These are phyloP conservation scores for Ovis canadensis DNA, from an alignment of 2,113 vertebrate species.

Conservation along the genomic window DNA sequence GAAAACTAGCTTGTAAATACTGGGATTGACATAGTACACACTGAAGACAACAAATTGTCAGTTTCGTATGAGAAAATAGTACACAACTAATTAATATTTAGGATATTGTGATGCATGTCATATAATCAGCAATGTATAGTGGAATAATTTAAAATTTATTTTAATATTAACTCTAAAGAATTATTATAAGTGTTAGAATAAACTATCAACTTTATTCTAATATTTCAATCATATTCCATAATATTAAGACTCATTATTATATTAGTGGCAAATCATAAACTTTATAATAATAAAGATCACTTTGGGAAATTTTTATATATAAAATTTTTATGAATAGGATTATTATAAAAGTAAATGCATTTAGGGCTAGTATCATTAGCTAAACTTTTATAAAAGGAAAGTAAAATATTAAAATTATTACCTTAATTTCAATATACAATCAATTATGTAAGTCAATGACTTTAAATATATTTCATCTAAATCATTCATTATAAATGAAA, in stretches of 20 bases:
- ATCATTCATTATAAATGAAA: background rate
- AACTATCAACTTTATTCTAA: background rate
- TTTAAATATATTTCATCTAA: background rate
- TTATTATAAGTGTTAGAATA: background rate
- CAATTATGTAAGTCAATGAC: slow-evolving; percentile 13
- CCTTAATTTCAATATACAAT: background rate
- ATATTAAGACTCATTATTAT: background rate
- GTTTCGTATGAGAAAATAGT: background rate
- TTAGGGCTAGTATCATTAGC: background rate
- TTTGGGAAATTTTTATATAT: background rate
- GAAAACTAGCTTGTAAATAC: slow-evolving; percentile 1
- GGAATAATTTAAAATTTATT: background rate
- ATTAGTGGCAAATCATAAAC: background rate
- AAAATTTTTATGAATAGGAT: background rate
- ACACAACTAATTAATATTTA: slow-evolving; percentile 1
- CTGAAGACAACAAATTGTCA: slow-evolving; percentile 29
- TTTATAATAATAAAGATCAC: background rate
- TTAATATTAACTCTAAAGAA: background rate
- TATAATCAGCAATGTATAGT: background rate
- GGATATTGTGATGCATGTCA: background rate
- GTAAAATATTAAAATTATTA: slow-evolving; percentile 7
- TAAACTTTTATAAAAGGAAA: slow-evolving; percentile 24
- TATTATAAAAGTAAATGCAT: background rate
- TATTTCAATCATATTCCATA: background rate
- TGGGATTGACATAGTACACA: background rate